Evolutionary conservation across 2,113 vertebrate species (phyloP), one percentile per base, ranked within the genome.

Genomic region (Shinisaurus crocodilurus): DNA sequence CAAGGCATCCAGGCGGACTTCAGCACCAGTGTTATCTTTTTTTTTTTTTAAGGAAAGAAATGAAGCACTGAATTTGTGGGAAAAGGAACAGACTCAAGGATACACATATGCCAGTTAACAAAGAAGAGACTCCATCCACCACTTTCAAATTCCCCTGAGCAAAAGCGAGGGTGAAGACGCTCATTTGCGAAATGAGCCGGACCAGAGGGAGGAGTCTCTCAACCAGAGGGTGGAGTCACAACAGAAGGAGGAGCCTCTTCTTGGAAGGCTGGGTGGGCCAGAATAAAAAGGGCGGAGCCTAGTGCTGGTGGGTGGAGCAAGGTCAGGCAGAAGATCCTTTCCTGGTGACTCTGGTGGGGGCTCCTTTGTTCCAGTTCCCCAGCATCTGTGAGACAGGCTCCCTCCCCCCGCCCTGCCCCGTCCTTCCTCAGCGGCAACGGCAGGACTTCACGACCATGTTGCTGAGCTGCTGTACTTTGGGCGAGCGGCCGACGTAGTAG

Each of bases 401-500:
- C 29, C 29, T 29, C 5, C n/a, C n/a, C 43, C 60, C 20, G 54
- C 18, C 45, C 25, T 50, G 7, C 76, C 40, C 27, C n/a, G 5
- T 0, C 15, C 48, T 18, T 10, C 48, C 45, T 90, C 97, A 98
- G 95, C 98, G 98, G 95, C 98, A 98, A 94, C 98, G 98, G 96
- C 98, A 98, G 94, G 98, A 98, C 95, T 98, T 98, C 89, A 98
- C 98, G 6, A 98, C 96, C 98, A 98, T 98, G 94, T 98, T 98
- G 91, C 98, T 98, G 91, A 98, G 97, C 94, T 98, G 98, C 95
- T 98, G 98, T 40, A 98, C 98, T 96, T 98, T 98, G 16, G 98
- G 97, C n/a, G 96, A 97, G 79, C 97, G 97, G 77, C 98, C 97
- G 91, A 98, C 98, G 23, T 98, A 98, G 96, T 98, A 98, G n/a